Percentiles rank a stretch among this genome's conserved stretches.
These are phyloP conservation scores for Callocephalon fimbriatum DNA, from an alignment of 2,113 vertebrate species.

Conservation along the genomic window DNA sequence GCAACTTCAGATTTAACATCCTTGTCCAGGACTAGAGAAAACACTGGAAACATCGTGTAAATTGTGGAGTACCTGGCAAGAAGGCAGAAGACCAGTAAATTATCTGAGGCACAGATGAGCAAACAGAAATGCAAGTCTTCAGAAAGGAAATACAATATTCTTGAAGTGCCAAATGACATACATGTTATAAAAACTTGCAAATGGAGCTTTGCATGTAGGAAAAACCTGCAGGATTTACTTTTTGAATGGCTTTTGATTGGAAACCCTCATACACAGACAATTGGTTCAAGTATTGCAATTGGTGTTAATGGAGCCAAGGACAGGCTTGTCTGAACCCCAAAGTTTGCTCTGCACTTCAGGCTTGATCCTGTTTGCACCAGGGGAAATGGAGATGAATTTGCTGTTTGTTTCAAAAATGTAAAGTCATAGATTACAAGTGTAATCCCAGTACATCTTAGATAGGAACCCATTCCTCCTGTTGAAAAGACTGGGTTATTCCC, in stretches of 20 bases:
- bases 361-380: background rate
- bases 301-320: background rate
- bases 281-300: background rate
- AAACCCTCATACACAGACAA: background rate
- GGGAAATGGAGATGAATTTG: background rate
- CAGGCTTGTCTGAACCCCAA: background rate
- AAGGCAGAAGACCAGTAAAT: background rate
- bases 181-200: background rate
- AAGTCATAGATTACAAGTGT: background rate
- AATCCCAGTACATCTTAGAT: background rate
- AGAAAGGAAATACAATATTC: background rate
- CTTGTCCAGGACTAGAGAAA: constrained; percentile 96
- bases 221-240: background rate
- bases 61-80: constrained; percentile 90
- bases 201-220: background rate
- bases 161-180: background rate
- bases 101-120: background rate
- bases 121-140: background rate
- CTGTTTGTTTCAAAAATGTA: rapidly evolving
- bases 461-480: background rate
- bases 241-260: background rate
- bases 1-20: constrained; percentile 98
- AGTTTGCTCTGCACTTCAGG: background rate
- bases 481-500: background rate
- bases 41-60: constrained; percentile 99